Conservation (phyloP, 2,797 vertebrate species). For the Poecile montanus region DNA sequence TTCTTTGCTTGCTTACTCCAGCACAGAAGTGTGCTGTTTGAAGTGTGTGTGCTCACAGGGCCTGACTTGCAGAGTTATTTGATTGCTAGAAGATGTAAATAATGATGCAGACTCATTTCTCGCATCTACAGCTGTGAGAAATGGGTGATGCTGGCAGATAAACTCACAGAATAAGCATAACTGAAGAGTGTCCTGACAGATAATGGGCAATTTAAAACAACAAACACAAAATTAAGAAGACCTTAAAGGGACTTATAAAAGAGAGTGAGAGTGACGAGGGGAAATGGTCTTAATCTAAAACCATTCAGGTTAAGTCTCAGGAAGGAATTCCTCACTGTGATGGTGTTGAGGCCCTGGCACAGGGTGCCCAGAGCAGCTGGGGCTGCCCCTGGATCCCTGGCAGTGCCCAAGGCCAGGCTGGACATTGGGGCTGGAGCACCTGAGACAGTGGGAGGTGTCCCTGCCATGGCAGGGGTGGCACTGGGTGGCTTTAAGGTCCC, state of each 20-base stretch:
- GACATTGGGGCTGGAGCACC: rapidly evolving
- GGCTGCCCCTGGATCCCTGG: neutral
- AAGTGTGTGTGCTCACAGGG: neutral
- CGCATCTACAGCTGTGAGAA: neutral
- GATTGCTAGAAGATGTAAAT: neutral
- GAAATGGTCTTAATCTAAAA: neutral
- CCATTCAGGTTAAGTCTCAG: neutral
- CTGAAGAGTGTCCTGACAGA: neutral
- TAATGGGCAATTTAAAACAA: neutral
- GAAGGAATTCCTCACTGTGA: neutral
- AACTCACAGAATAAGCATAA: neutral
- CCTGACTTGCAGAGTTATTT: neutral
- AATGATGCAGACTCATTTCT: neutral
- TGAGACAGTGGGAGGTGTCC: neutral
- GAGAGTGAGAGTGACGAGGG: neutral
- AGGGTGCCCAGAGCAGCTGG: neutral
- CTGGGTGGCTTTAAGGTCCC: neutral
- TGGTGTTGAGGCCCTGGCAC: neutral
- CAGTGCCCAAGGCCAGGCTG: rapidly evolving
- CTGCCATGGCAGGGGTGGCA: neutral
- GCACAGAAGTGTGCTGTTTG: neutral
- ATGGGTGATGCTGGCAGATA: neutral
- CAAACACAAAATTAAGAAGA: neutral
- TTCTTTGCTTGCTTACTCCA: neutral
- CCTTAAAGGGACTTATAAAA: neutral